A percentile compares a stretch with the other conserved stretches of the same genome.
Conservation (phyloP, 2,113 vertebrate species). For the Callionymus lyra region DNA sequence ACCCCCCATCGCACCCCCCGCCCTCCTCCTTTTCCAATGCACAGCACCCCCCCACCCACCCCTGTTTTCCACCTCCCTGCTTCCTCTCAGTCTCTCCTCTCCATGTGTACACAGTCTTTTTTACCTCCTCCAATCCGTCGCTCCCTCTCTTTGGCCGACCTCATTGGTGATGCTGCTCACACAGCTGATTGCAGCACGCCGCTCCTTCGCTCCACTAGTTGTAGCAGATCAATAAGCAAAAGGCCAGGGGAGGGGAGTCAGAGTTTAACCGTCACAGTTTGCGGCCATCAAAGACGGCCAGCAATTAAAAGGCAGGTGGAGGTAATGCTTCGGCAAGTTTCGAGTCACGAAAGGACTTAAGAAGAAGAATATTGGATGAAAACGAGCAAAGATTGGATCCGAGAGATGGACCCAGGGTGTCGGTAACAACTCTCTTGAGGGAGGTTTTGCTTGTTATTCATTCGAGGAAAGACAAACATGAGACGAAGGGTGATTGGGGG, state of each 20-base stretch:
- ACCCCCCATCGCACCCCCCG: conserved; percentile 23
- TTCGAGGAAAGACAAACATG: conserved; percentile 7
- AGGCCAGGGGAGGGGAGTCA: conserved; percentile 4
- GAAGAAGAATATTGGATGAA: conserved; percentile 8
- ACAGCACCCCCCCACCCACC: conserved; percentile 32
- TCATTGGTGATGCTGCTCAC: conserved; percentile 71
- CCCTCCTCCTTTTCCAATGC: conserved; percentile 36
- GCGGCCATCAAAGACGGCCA: conserved; percentile 3
- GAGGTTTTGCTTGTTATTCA: conserved; percentile 1
- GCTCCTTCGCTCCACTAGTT: conserved; percentile 45
- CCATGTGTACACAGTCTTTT: conserved; percentile 32
- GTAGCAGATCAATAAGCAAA: conserved; percentile 58
- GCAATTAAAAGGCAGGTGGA: conserved; percentile 1
- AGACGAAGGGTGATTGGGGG: conserved; percentile 10
- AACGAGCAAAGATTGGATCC: too few relatives aligned
- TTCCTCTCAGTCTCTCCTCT: conserved; percentile 28
- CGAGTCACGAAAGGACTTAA: too few relatives aligned
- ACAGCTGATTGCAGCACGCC: conserved; percentile 64
- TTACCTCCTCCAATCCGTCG: conserved; percentile 25
- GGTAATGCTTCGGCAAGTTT: too few relatives aligned
- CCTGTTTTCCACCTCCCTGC: conserved; percentile 24
- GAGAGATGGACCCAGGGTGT: conserved; percentile 26
- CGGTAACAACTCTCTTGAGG: conserved; percentile 13
- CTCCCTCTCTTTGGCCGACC: conserved; percentile 17
- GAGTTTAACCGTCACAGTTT: conserved; percentile 16